Evolutionary conservation across 2,888 invertebrate genomes (phyloP).

Genomic region (Monochamus alternatus): DNA sequence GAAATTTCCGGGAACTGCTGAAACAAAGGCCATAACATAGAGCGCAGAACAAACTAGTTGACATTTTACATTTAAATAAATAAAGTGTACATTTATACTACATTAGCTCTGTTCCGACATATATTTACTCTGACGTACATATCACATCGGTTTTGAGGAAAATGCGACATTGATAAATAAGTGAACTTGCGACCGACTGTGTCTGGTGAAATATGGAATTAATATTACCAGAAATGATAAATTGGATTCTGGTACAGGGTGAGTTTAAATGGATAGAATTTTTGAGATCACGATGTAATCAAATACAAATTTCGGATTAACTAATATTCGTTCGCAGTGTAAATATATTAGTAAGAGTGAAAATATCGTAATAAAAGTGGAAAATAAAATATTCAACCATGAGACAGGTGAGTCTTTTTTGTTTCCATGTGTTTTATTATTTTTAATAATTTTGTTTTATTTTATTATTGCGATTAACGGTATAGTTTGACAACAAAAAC

Average conservation of each 20-base stretch:
- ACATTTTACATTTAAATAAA: constrained; percentile 18
- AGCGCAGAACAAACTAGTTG: not conserved
- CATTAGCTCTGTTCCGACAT: not conserved
- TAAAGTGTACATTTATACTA: constrained; percentile 1
- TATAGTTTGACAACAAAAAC: too few species aligned
- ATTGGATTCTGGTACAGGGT: not conserved
- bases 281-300: too few species aligned
- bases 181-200: not conserved
- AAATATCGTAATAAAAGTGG: too few species aligned
- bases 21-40: not conserved
- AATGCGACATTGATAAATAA: constrained; percentile 17
- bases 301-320: too few species aligned
- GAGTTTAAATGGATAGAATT: not conserved
- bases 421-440: too few species aligned
- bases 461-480: too few species aligned
- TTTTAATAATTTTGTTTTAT: too few species aligned
- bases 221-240: not conserved
- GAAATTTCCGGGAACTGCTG: not conserved
- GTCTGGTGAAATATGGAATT: constrained; percentile 4
- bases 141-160: constrained; percentile 1
- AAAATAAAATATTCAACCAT: too few species aligned
- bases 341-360: too few species aligned
- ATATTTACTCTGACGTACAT: not conserved
- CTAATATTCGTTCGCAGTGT: too few species aligned
- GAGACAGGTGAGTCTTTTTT: too few species aligned